phyloP scores from a whole-genome alignment of 2,888 invertebrate species.

The Latrodectus elegans region DNA sequence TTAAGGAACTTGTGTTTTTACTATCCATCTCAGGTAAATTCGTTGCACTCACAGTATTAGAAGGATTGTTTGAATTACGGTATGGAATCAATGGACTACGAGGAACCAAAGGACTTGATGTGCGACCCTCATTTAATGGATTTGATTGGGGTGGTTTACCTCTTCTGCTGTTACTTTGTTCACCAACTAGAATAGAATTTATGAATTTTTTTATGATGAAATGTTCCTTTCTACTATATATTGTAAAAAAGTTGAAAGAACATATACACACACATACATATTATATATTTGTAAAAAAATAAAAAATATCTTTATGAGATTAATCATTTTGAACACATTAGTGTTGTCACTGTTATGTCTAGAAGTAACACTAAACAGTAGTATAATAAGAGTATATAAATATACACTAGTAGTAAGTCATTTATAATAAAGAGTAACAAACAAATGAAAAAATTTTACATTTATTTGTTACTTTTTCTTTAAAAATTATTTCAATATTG shows the following conservation, averaged over 20 bases:
- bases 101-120: slow-evolving; percentile 60
- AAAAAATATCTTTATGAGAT: too few relatives aligned
- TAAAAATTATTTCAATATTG: too few relatives aligned
- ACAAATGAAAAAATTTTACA: too few relatives aligned
- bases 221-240: not conserved
- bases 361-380: too few relatives aligned
- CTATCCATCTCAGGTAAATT: slow-evolving; percentile 31
- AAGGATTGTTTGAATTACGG: slow-evolving; percentile 16
- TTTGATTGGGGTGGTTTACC: slow-evolving; percentile 23
- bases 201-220: not conserved
- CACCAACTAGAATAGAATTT: slow-evolving; percentile 10
- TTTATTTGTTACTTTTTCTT: too few relatives aligned
- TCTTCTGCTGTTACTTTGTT: slow-evolving; percentile 43
- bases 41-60: not conserved
- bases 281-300: too few relatives aligned
- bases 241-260: not conserved
- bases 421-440: too few relatives aligned
- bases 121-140: not conserved
- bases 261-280: too few relatives aligned
- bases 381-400: too few relatives aligned
- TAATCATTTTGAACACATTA: too few relatives aligned
- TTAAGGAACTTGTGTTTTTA: slow-evolving; percentile 40
- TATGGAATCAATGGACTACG: slow-evolving; percentile 58
- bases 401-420: too few relatives aligned
- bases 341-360: too few relatives aligned